Evolutionary conservation across 2,113 vertebrate species (phyloP).

Genomic region (Mellivora capensis): DNA sequence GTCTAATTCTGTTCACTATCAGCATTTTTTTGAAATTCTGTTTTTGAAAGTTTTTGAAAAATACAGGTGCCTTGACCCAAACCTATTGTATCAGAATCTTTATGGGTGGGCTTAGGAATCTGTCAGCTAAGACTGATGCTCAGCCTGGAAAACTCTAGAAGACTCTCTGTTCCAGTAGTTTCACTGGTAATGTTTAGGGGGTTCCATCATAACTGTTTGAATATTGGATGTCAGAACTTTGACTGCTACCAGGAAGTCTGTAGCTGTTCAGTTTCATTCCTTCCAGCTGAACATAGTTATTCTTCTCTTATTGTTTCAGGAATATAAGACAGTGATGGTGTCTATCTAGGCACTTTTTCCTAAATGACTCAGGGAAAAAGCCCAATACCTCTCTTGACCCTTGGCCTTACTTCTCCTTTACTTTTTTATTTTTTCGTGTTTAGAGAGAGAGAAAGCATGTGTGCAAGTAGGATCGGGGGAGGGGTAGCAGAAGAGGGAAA

Average conservation of each 20-base stretch:
- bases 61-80: background rate
- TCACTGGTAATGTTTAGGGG: background rate
- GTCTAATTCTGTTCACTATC: background rate
- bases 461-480: background rate
- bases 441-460: background rate
- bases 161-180: background rate
- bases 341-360: background rate
- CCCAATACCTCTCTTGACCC: background rate
- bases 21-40: no score
- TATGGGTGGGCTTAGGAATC: background rate
- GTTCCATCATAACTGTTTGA: background rate
- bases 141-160: background rate
- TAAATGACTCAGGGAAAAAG: background rate
- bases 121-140: background rate
- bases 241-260: background rate
- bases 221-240: background rate
- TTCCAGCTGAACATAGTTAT: background rate
- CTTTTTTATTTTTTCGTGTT: background rate
- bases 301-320: background rate
- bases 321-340: background rate
- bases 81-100: background rate
- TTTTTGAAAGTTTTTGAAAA: background rate
- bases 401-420: background rate
- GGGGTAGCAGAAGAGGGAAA: background rate
- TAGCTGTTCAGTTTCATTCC: background rate